A percentile compares a stretch with the other conserved stretches of the same genome.
phyloP scores from a whole-genome alignment of 2,797 vertebrate genomes.

The Malurus splendens region DNA sequence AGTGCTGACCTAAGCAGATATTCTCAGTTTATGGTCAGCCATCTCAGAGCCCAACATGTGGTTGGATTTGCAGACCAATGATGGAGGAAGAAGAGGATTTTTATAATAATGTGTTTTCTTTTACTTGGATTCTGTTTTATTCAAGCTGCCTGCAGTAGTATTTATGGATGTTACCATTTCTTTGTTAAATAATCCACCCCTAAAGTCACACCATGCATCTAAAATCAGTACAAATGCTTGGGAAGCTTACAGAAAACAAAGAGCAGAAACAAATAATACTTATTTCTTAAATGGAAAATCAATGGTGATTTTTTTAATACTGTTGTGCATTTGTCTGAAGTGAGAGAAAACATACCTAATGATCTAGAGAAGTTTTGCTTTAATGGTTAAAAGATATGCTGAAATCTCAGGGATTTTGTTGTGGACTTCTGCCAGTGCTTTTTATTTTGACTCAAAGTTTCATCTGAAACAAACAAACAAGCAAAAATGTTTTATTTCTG shows the following conservation, averaged over 20 bases:
- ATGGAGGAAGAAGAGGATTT: not conserved
- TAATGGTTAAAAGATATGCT: not conserved
- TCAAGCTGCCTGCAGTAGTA: not conserved
- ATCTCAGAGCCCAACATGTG: not conserved
- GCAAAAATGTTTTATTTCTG: not conserved
- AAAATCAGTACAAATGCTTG: not conserved
- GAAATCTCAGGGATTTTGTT: not conserved
- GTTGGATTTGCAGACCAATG: rapidly evolving
- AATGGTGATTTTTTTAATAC: not conserved
- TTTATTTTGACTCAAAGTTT: not conserved
- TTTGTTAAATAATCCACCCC: not conserved
- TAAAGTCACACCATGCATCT: not conserved
- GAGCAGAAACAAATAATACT: not conserved
- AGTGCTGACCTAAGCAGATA: not conserved
- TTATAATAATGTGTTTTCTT: not conserved
- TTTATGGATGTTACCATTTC: not conserved
- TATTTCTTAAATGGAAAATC: not conserved
- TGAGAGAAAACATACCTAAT: not conserved
- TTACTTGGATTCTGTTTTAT: not conserved
- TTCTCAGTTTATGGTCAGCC: not conserved
- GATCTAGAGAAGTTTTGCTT: not conserved
- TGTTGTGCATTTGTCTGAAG: not conserved
- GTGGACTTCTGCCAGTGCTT: not conserved
- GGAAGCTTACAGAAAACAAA: not conserved
- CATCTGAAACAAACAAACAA: not conserved